Conservation (phyloP, 2,113 vertebrate species). For the Gopherus flavomarginatus region DNA sequence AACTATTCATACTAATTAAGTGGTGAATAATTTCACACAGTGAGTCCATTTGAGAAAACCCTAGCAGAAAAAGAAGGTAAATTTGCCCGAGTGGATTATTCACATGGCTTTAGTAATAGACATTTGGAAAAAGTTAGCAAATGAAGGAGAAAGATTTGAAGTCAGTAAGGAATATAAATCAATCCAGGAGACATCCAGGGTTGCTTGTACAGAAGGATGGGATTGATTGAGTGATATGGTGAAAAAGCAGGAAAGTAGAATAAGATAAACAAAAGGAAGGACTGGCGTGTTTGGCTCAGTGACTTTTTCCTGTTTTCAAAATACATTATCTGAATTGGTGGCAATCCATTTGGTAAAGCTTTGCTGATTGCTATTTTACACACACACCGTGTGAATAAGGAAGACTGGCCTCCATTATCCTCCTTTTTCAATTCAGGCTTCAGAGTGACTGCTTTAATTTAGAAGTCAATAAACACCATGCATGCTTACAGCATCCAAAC, state of each 20-base stretch:
- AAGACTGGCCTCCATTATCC: background rate
- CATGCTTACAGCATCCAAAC: conserved; percentile 57
- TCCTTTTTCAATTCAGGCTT: conserved; percentile 13
- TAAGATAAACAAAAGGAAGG: background rate
- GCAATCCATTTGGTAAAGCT: background rate
- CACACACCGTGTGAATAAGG: background rate
- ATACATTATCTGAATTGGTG: background rate
- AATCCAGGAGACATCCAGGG: background rate
- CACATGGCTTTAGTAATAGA: background rate
- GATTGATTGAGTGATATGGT: background rate
- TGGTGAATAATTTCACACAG: background rate
- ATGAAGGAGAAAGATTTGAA: conserved; percentile 4
- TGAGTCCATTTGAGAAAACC: background rate
- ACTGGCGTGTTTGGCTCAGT: background rate
- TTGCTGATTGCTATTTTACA: conserved; percentile 43
- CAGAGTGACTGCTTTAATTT: conserved; percentile 67
- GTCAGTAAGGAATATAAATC: conserved; percentile 31
- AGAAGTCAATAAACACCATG: conserved; percentile 69
- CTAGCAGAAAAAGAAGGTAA: background rate
- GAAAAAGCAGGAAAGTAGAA: background rate
- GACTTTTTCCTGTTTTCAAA: background rate
- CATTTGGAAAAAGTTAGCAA: conserved; percentile 57
- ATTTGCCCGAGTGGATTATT: background rate
- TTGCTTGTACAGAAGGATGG: conserved; percentile 10
- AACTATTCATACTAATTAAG: background rate